Evolutionary conservation across 2,888 invertebrate species (phyloP), one percentile per base, ranked within the genome.

Genomic region (Rhamnusium bicolor): DNA sequence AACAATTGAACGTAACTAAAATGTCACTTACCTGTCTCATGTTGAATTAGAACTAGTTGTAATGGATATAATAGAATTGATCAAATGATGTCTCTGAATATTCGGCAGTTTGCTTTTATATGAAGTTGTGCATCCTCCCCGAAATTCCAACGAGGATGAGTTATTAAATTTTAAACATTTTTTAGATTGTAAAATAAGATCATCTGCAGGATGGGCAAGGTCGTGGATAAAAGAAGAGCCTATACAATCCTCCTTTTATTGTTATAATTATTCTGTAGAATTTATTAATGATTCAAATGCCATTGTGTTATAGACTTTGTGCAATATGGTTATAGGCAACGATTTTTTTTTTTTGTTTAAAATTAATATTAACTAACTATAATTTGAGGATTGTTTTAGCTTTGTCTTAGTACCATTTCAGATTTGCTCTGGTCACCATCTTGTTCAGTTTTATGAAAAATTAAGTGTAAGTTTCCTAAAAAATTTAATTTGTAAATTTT

Each of bases 191-290:
- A 79, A 77, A 82, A 81, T 73, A 72, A 79, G 80, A 82, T 80
- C 81, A 81, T 74, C 78, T 77, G 75, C 73, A 78, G 79, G 76
- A 74, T 76, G 76, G 81, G 80, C 82, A 83, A 83, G 83, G 83
- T 81, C 82, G 79, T 65, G 65, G 58, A 16, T 62, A 56, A 49
- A 69, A 29, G 58, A 71, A 47, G 53, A 71, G 32, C 6, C 66
- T 40, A 40, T 32, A 29, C 40, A 27, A 19, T 29, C 60, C 70
- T 46, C 65, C 69, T 72, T 62, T 68, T 60, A 61, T 51, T 63
- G 69, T 71, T 60, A 49, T 66, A n/a, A 53, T 65, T 49, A 51
- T 8, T 14, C 49, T 51, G 62, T 47, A 6, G 16, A 14, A 16
- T 16, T 14, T 27, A 58, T 29, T 56, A 24, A 56, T n/a, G 18